Evolutionary conservation across 2,888 invertebrate species (phyloP), one percentile per base, ranked within the genome.

Genomic region (Drosophila eohydei): DNA sequence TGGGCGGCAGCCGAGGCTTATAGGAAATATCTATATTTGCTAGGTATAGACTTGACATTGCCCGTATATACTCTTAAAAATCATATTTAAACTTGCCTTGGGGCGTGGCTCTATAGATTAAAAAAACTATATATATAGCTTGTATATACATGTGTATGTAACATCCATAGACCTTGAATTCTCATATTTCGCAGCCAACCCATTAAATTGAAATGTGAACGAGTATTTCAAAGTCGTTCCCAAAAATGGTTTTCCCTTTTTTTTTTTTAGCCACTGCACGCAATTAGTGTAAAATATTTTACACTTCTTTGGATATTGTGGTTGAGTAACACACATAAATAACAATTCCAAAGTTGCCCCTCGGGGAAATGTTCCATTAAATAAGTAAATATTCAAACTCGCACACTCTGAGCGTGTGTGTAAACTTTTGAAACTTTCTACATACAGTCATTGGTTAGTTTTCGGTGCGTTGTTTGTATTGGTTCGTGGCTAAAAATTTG

Each of bases 221-320:
- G 1, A 50, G 50, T 21, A 50, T 50, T 12, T 3, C 0, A 1
- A 3, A 12, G 32, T 50, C 50, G 50, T 0, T 2, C 6, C 26
- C 9, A 0, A 21, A 21, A 21, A 1, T 21, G 21, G 21, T 21
- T 21, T 21, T 21, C 36, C n/a, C 51, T 7, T 21, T 5, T 52
- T n/a, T 11, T 54, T 38, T 28, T 40, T 40, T 40, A 8, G 51
- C 48, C 71, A 61, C 26, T 68, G 60, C 48, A 40, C 43, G 83
- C 80, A 74, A 82, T 79, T 79, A 79, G 74, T 82, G 57, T 80
- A 59, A 83, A 75, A 79, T 83, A 80, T 80, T 83, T 80, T 66
- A 80, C 80, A 76, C 71, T 83, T 76, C 80, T 67, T 71, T 80
- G 67, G 54, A 65, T 60, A 61, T 64, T 68, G 77, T 61, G 68